Conservation (phyloP, 2,797 vertebrate genomes). For the Malacoctenus gilli region DNA sequence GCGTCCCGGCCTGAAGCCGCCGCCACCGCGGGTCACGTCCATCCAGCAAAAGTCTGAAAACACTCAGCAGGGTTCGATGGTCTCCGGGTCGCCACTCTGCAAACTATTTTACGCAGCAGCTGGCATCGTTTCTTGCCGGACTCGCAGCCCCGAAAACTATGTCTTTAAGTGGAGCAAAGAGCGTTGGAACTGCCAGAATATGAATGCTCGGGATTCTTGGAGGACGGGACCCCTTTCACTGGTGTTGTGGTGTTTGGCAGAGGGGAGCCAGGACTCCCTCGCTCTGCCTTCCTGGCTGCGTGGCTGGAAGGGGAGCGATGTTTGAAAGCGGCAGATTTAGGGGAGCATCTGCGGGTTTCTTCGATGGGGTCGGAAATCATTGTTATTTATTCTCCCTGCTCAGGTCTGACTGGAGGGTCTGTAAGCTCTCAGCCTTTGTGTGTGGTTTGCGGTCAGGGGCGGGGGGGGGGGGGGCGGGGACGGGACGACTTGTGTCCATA, state of each 20-base stretch:
- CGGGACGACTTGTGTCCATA: too few relatives aligned
- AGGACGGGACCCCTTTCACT: constrained; percentile 11
- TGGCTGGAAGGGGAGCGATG: neutral
- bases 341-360: constrained; percentile 12
- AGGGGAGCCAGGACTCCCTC: constrained; percentile 11
- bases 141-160: constrained; percentile 49
- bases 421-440: constrained; percentile 28
- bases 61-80: constrained; percentile 18
- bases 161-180: constrained; percentile 24
- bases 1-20: constrained; percentile 37
- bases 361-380: constrained; percentile 12
- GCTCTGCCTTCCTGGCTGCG: neutral
- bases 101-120: constrained; percentile 38
- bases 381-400: constrained; percentile 38
- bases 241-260: constrained; percentile 30
- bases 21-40: constrained; percentile 38
- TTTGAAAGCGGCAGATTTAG: constrained; percentile 17
- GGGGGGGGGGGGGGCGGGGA: too few relatives aligned
- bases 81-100: constrained; percentile 8
- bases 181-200: constrained; percentile 36
- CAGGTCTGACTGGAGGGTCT: constrained; percentile 39
- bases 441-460: too few relatives aligned
- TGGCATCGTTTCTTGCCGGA: constrained; percentile 48
- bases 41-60: constrained; percentile 32
- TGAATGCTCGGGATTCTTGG: constrained; percentile 50